These are phyloP conservation scores for Tetragonisca angustula DNA, from an alignment of 2,888 invertebrate species.

Conservation along the genomic window DNA sequence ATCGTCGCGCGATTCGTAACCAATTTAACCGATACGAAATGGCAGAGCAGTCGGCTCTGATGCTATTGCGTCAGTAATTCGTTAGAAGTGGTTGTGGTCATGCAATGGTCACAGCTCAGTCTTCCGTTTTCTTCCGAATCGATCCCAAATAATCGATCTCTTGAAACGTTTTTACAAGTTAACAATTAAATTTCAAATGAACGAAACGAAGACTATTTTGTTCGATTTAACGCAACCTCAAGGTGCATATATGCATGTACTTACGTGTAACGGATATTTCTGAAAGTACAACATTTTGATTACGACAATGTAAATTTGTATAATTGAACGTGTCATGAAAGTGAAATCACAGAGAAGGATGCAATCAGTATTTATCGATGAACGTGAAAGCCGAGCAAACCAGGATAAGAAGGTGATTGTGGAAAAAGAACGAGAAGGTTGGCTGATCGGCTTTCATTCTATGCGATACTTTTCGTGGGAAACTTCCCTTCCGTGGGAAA, in stretches of 20 bases:
- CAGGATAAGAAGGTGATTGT: slow-evolving; percentile 17
- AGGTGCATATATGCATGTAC: background rate
- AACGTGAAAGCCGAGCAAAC: slow-evolving; percentile 55
- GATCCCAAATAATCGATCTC: too few species aligned
- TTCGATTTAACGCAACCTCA: background rate
- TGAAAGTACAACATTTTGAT: background rate
- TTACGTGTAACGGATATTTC: background rate
- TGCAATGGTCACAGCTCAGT: slow-evolving; percentile 59
- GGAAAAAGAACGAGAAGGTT: slow-evolving; percentile 16
- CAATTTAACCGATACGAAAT: slow-evolving; percentile 60
- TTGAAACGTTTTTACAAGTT: too few species aligned
- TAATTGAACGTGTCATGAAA: background rate
- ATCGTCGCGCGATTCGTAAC: slow-evolving; percentile 60
- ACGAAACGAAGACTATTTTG: background rate
- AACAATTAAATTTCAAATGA: background rate
- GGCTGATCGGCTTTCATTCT: slow-evolving; percentile 37
- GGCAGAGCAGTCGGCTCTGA: slow-evolving; percentile 45
- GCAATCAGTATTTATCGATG: slow-evolving; percentile 66
- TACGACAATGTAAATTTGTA: background rate
- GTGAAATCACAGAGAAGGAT: slow-evolving; percentile 4
- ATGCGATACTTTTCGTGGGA: background rate
- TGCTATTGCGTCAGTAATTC: slow-evolving; percentile 38
- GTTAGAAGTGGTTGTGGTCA: slow-evolving; percentile 65
- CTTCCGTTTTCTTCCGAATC: background rate
- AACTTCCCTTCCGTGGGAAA: slow-evolving; percentile 2